phyloP scores from a whole-genome alignment of 2,888 invertebrate species.

The Chouioia cunea region DNA sequence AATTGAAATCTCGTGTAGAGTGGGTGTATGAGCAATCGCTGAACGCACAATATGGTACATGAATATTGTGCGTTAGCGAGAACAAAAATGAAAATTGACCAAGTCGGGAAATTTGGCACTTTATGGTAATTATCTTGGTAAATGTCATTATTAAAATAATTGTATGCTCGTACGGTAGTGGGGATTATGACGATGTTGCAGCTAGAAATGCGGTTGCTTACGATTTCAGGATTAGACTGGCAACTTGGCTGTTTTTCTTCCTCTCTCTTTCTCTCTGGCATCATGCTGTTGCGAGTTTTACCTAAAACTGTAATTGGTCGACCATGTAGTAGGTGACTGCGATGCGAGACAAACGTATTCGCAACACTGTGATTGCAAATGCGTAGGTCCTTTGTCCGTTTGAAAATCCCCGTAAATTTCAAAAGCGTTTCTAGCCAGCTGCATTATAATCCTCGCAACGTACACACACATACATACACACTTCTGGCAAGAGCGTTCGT shows the following conservation, averaged over 20 bases:
- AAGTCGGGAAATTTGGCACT: too few species aligned
- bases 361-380: not conserved
- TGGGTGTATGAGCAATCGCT: too few species aligned
- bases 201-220: slow-evolving; percentile 17
- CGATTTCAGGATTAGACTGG: not conserved
- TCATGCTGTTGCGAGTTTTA: slow-evolving; percentile 44
- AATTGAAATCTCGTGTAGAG: too few species aligned
- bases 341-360: too few species aligned
- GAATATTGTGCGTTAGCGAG: too few species aligned
- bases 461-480: too few species aligned
- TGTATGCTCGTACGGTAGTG: too few species aligned
- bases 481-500: too few species aligned
- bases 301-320: slow-evolving; percentile 54
- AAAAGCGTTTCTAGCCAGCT: slow-evolving; percentile 1
- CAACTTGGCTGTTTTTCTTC: slow-evolving; percentile 18
- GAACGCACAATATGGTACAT: too few species aligned
- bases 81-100: too few species aligned
- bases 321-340: slow-evolving; percentile 15
- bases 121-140: too few species aligned
- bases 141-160: too few species aligned
- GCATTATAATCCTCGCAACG: not conserved
- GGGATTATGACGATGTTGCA: slow-evolving; percentile 11
- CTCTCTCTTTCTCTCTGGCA: not conserved
- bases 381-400: not conserved
- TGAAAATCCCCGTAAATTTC: slow-evolving; percentile 12